Percentiles rank a stretch among this genome's conserved stretches.
phyloP scores from a whole-genome alignment of 2,113 vertebrate genomes.

The Zingel zingel region DNA sequence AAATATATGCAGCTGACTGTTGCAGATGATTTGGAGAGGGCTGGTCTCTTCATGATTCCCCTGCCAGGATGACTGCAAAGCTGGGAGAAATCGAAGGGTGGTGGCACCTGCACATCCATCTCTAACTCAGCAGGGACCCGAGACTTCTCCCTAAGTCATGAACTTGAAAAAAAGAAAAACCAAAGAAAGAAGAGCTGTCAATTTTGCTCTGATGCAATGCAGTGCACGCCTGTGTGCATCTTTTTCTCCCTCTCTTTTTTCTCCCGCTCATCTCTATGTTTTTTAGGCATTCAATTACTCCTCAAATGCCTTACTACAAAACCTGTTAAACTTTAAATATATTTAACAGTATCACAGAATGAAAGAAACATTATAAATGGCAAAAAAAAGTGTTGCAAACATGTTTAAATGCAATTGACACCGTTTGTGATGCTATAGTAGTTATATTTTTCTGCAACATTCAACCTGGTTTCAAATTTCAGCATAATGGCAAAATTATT shows the following conservation, averaged over 20 bases:
- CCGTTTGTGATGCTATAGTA: not conserved
- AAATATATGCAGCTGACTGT: constrained; percentile 47
- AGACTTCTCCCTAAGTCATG: constrained; percentile 54
- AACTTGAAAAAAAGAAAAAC: constrained; percentile 51
- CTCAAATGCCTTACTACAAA: not conserved
- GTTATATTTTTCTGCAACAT: constrained; percentile 41
- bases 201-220: constrained; percentile 68
- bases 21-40: constrained; percentile 60
- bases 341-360: not conserved
- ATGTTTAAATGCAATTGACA: not conserved
- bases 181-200: constrained; percentile 54
- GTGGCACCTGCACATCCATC: constrained; percentile 65
- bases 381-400: not conserved
- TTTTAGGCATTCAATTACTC: constrained; percentile 31
- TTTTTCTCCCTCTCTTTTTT: constrained; percentile 1
- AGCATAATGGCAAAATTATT: constrained; percentile 68
- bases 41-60: constrained; percentile 43
- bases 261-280: constrained; percentile 16
- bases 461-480: constrained; percentile 47
- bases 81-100: constrained; percentile 57
- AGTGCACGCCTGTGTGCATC: constrained; percentile 34
- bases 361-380: not conserved
- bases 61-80: constrained; percentile 80
- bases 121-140: constrained; percentile 66
- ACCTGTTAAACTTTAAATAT: not conserved